Evolutionary conservation across 2,113 vertebrate species (phyloP).

Genomic region (Gorsachius goisagi): DNA sequence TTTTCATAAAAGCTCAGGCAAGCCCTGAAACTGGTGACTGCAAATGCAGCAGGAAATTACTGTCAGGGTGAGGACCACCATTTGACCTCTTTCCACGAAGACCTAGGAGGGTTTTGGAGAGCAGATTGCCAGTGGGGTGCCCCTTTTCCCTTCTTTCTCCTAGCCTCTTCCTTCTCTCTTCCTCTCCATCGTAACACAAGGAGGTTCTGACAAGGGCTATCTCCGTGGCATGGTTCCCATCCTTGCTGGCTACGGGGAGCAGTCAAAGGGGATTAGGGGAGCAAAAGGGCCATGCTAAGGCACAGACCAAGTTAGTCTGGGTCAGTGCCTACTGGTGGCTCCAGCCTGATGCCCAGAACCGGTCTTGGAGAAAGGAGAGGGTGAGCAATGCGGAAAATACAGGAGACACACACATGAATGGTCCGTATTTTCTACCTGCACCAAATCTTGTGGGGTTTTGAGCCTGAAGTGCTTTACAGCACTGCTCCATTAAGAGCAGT

Average conservation of each 20-base stretch:
- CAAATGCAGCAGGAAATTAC: background rate
- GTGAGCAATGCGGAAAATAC: background rate
- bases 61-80: background rate
- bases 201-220: background rate
- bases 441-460: background rate
- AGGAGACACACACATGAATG: accelerated
- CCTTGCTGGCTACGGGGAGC: background rate
- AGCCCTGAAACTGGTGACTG: accelerated
- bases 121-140: background rate
- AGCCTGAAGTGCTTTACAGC: background rate
- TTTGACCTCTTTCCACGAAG: background rate
- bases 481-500: background rate
- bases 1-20: background rate
- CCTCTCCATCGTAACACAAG: background rate
- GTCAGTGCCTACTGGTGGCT: background rate
- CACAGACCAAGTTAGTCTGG: accelerated
- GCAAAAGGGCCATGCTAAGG: background rate
- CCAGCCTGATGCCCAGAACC: background rate
- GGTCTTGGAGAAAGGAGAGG: background rate
- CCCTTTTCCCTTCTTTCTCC: background rate
- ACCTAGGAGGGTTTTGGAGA: background rate
- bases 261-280: background rate
- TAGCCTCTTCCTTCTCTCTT: background rate
- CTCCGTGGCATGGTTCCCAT: accelerated
- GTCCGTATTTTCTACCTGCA: background rate